Evolutionary conservation across 2,888 invertebrate genomes (phyloP).

Genomic region (Eristalis arbustorum): DNA sequence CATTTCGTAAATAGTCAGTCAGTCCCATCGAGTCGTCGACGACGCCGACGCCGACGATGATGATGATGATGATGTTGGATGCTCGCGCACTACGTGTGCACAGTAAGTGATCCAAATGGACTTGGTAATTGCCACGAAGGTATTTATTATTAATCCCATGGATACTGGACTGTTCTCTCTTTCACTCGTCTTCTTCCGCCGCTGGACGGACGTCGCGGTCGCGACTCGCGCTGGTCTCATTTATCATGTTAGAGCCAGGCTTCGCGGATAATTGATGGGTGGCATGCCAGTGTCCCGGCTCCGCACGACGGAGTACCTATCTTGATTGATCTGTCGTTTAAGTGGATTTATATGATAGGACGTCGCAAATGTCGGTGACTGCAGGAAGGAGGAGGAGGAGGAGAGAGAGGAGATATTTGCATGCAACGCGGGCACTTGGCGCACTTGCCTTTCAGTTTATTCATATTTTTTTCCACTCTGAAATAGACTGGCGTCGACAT

Average conservation of each 20-base stretch:
- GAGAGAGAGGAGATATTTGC: conserved; percentile 39
- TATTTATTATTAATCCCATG: conserved; percentile 61
- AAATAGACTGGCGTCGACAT: conserved; percentile 66
- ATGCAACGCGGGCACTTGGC: conserved; percentile 24
- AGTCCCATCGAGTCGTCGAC: neutral
- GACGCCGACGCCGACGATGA: too few relatives aligned
- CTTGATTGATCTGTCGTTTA: conserved; percentile 70
- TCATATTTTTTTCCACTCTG: conserved; percentile 42
- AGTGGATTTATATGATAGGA: conserved; percentile 60
- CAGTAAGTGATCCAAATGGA: conserved; percentile 67
- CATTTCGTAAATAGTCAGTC: conserved; percentile 50
- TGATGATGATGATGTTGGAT: conserved; percentile 40
- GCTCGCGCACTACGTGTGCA: conserved; percentile 14
- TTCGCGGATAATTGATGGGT: conserved; percentile 61
- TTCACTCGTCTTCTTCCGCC: conserved; percentile 12
- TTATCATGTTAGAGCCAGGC: conserved; percentile 61
- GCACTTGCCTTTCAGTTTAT: conserved; percentile 11
- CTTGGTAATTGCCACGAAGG: conserved; percentile 61
- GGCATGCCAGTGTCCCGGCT: conserved; percentile 21
- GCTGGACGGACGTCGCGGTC: conserved; percentile 7
- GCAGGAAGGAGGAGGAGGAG: neutral
- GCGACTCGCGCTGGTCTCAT: conserved; percentile 34
- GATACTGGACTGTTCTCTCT: neutral
- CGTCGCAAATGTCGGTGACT: neutral
- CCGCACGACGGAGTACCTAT: conserved; percentile 20